These are phyloP conservation scores for Mobula birostris DNA, from an alignment of 2,113 vertebrate genomes.

Conservation along the genomic window DNA sequence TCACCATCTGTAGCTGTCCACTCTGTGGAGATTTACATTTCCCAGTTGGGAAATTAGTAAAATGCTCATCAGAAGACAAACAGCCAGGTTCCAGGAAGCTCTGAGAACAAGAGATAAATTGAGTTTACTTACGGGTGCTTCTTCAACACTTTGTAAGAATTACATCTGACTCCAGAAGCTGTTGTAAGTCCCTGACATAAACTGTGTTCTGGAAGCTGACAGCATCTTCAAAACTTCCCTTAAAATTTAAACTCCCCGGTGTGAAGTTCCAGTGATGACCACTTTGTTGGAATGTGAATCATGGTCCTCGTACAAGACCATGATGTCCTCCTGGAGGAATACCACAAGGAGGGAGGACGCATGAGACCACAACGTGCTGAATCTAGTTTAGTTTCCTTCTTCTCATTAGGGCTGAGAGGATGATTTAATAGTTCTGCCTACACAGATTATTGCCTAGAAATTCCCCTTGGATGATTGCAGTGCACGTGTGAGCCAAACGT, in stretches of 20 bases:
- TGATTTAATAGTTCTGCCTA: too few species aligned
- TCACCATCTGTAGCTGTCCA: background rate
- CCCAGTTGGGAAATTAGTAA: constrained; percentile 5
- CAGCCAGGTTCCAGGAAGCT: background rate
- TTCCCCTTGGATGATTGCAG: too few species aligned
- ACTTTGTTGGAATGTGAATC: background rate
- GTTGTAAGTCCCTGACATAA: background rate
- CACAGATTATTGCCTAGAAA: too few species aligned
- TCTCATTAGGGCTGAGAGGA: too few species aligned
- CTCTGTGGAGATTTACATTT: background rate
- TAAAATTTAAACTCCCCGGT: background rate
- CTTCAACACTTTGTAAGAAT: background rate
- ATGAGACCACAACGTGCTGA: too few species aligned
- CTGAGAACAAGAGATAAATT: background rate
- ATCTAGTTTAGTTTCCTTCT: too few species aligned
- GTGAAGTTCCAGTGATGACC: background rate
- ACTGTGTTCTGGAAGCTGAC: background rate
- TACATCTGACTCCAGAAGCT: background rate
- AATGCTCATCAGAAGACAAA: background rate
- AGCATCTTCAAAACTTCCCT: background rate
- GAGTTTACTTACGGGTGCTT: background rate
- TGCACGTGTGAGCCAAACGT: too few species aligned
- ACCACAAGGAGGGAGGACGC: background rate
- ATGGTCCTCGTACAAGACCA: background rate
- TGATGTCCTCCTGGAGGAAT: background rate